phyloP scores from a whole-genome alignment of 2,797 vertebrate species.

The Monodelphis domestica region DNA sequence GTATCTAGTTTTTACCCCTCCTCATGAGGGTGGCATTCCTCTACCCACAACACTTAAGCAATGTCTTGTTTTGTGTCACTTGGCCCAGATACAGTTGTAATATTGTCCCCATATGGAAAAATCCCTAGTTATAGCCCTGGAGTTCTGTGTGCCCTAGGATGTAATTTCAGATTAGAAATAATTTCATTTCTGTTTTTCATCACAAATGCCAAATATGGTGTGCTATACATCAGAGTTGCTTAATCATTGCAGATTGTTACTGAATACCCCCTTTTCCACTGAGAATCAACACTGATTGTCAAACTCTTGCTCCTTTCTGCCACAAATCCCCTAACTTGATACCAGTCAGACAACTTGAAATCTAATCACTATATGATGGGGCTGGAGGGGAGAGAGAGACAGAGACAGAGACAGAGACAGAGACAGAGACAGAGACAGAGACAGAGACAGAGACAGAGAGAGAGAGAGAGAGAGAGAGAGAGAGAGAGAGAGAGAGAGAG shows the following conservation, averaged over 20 bases:
- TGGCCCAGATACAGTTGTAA: background rate
- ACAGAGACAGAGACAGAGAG: background rate
- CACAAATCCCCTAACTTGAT: background rate
- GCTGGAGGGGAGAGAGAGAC: background rate
- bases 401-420: background rate
- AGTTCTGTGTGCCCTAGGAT: background rate
- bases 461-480: too few relatives aligned
- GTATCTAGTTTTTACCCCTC: background rate
- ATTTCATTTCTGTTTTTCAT: background rate
- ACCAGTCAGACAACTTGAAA: background rate
- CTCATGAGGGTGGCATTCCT: background rate
- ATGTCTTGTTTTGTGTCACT: background rate
- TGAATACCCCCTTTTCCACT: background rate
- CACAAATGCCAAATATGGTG: background rate
- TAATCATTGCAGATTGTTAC: background rate
- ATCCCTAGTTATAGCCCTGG: background rate
- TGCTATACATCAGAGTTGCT: background rate
- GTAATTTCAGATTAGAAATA: background rate
- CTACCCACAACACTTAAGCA: background rate
- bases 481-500: background rate
- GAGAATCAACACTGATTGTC: background rate
- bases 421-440: background rate
- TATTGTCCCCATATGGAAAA: background rate
- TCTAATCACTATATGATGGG: background rate
- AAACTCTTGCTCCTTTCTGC: background rate